phyloP scores from a whole-genome alignment of 2,888 invertebrate genomes.

The Microplitis deprimator region DNA sequence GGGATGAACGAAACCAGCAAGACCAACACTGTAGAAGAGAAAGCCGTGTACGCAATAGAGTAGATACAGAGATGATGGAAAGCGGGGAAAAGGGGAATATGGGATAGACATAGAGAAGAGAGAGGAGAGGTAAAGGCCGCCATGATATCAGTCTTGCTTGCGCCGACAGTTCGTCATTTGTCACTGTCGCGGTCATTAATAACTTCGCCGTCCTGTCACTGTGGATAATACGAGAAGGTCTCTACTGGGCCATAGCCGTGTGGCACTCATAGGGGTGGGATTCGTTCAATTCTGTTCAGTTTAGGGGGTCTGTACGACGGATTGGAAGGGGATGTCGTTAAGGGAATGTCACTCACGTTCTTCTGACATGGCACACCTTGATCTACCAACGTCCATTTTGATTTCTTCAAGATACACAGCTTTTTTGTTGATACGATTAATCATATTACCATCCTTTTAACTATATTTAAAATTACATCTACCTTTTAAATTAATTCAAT shows the following conservation, averaged over 20 bases:
- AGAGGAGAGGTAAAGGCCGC: conserved; percentile 67
- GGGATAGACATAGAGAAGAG: conserved; percentile 53
- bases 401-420: conserved; percentile 43
- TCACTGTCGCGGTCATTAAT: conserved; percentile 72
- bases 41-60: conserved; percentile 25
- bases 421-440: background rate
- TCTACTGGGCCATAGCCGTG: conserved; percentile 57
- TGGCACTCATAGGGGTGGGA: conserved; percentile 63
- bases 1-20: conserved; percentile 35
- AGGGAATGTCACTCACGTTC: conserved; percentile 70
- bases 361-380: conserved; percentile 65
- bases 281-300: conserved; percentile 69
- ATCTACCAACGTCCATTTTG: conserved; percentile 60
- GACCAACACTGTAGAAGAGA: conserved; percentile 25
- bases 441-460: background rate
- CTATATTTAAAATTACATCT: background rate
- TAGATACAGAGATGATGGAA: conserved; percentile 46
- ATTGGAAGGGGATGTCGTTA: conserved; percentile 69
- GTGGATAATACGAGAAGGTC: conserved; percentile 71
- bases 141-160: conserved; percentile 72
- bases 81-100: conserved; percentile 48
- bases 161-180: conserved; percentile 72
- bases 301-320: conserved; percentile 66
- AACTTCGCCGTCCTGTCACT: conserved; percentile 71
- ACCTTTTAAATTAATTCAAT: background rate